These are phyloP conservation scores for Zygogramma bicolorata DNA, from an alignment of 2,888 invertebrate genomes.

Conservation along the genomic window DNA sequence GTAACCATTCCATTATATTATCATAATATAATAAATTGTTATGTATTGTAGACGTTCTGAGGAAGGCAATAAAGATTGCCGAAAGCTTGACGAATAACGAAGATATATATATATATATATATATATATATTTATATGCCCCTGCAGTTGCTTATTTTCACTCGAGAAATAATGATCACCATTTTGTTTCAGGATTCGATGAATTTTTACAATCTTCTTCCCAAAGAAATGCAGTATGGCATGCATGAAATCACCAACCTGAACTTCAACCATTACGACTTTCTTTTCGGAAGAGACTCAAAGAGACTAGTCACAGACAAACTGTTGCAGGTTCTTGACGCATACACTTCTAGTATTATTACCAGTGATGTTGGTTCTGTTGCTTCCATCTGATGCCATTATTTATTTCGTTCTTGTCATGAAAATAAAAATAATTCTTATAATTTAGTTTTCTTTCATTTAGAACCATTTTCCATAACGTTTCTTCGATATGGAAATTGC, in stretches of 20 bases:
- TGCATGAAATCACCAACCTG: conserved; percentile 58
- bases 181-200: conserved; percentile 61
- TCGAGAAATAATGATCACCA: neutral
- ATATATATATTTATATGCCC: too few relatives aligned
- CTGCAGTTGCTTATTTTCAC: too few relatives aligned
- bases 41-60: too few relatives aligned
- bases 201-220: conserved; percentile 60
- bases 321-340: conserved; percentile 55
- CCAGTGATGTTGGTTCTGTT: neutral
- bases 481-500: too few relatives aligned
- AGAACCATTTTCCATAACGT: too few relatives aligned
- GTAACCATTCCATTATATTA: too few relatives aligned
- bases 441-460: neutral
- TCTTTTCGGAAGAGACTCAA: conserved; percentile 60
- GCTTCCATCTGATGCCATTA: too few relatives aligned
- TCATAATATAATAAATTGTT: too few relatives aligned
- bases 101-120: too few relatives aligned
- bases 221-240: conserved; percentile 56
- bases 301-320: conserved; percentile 57
- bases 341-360: conserved; percentile 32
- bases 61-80: too few relatives aligned
- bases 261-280: conserved; percentile 65
- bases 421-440: neutral
- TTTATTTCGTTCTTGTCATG: too few relatives aligned
- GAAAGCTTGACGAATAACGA: too few relatives aligned